Evolutionary conservation across 1,140 invertebrate species (phyloP).

Genomic region (Drosophila littoralis): DNA sequence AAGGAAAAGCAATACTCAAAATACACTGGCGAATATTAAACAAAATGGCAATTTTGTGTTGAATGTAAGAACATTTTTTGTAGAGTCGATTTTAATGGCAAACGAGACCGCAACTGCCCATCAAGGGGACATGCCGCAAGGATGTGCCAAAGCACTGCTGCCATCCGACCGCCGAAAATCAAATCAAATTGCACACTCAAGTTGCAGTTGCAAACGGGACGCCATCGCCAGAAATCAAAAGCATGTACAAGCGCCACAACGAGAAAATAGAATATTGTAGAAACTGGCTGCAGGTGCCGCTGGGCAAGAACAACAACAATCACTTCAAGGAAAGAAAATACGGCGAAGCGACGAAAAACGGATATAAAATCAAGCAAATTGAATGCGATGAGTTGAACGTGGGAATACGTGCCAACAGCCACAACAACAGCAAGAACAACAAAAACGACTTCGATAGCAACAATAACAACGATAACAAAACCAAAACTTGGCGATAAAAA

Average conservation of each 20-base stretch:
- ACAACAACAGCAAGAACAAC: conserved; percentile 50
- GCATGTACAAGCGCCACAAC: conserved; percentile 27
- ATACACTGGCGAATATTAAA: conserved; percentile 71
- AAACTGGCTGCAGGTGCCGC: conserved; percentile 37
- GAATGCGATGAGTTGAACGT: conserved; percentile 78
- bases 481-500: conserved; percentile 60
- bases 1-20: conserved; percentile 29
- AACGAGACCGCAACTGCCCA: conserved; percentile 49
- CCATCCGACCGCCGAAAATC: conserved; percentile 55
- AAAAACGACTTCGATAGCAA: neutral
- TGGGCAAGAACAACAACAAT: conserved; percentile 29
- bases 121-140: conserved; percentile 52
- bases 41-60: conserved; percentile 76
- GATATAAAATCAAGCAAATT: conserved; percentile 81
- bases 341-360: conserved; percentile 37
- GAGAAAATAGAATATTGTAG: conserved; percentile 8
- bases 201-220: conserved; percentile 48
- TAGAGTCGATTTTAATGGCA: conserved; percentile 41
- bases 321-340: conserved; percentile 1
- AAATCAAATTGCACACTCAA: conserved; percentile 81
- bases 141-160: conserved; percentile 45
- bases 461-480: conserved; percentile 17
- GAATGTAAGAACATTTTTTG: conserved; percentile 29
- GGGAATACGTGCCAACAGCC: conserved; percentile 77
- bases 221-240: conserved; percentile 64